A percentile compares a stretch with the other conserved stretches of the same genome.
Conservation (phyloP, 2,113 vertebrate genomes). For the Scalopus aquaticus region DNA sequence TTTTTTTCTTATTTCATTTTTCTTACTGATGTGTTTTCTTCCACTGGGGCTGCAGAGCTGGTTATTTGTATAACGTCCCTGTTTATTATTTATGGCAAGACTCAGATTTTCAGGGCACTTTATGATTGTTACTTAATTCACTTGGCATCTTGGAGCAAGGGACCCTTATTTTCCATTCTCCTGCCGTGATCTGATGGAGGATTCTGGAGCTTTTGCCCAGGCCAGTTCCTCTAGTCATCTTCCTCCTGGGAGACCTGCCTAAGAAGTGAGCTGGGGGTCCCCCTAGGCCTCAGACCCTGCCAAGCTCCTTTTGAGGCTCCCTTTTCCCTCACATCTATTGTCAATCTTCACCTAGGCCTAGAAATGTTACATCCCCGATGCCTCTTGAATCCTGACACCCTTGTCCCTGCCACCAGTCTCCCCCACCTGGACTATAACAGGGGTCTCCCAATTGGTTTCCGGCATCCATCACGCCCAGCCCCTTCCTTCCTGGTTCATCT, state of each 20-base stretch:
- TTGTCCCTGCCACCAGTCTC: fast-evolving
- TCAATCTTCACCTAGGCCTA: neutral
- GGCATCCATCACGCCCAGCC: too few species aligned
- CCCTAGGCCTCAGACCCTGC: neutral
- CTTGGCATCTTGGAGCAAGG: conserved; percentile 38
- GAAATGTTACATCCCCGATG: neutral
- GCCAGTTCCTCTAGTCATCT: neutral
- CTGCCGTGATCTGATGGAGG: neutral
- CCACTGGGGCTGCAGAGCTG: conserved; percentile 64
- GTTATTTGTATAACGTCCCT: conserved; percentile 70
- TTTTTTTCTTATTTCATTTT: conserved; percentile 76
- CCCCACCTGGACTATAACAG: fast-evolving
- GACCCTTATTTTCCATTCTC: neutral
- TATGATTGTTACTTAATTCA: conserved; percentile 75
- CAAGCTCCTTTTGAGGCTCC: neutral
- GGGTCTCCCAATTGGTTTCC: neutral
- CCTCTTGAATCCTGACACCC: neutral
- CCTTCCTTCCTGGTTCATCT: neutral
- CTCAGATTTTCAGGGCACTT: conserved; percentile 59
- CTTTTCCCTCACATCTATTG: neutral
- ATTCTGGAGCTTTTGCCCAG: neutral
- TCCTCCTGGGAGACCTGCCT: neutral
- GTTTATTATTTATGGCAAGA: conserved; percentile 79
- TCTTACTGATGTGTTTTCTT: conserved; percentile 76
- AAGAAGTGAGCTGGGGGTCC: too few species aligned